These are phyloP conservation scores for Trematomus loennbergii DNA, from an alignment of 2,113 vertebrate species.

Conservation along the genomic window DNA sequence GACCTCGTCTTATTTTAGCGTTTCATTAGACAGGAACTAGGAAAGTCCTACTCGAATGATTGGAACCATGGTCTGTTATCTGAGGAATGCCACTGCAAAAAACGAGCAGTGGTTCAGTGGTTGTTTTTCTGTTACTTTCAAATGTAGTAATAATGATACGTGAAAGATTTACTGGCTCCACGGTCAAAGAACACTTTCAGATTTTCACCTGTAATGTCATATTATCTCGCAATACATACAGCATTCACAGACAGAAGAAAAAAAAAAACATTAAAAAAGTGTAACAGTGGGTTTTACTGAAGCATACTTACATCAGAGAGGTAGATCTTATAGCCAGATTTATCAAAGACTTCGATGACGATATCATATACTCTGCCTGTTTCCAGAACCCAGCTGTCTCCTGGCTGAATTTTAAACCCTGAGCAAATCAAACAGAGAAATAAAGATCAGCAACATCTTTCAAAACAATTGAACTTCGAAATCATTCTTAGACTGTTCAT, in stretches of 20 bases:
- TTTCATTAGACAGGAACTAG: background rate
- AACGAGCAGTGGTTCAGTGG: background rate
- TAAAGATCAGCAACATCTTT: background rate
- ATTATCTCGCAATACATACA: background rate
- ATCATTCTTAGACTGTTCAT: background rate
- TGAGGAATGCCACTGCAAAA: background rate
- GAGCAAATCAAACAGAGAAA: constrained; percentile 23
- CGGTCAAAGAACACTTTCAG: background rate
- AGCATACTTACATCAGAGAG: constrained; percentile 91
- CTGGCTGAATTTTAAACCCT: constrained; percentile 93
- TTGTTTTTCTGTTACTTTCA: background rate
- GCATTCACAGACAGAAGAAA: background rate
- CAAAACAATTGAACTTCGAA: background rate
- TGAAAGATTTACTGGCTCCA: background rate
- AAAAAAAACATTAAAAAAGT: too few species aligned
- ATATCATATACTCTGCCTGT: constrained; percentile 89
- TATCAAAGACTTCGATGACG: constrained; percentile 92
- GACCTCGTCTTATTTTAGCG: background rate
- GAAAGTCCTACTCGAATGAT: background rate
- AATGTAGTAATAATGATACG: background rate
- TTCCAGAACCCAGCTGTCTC: constrained; percentile 95
- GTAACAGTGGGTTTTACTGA: background rate
- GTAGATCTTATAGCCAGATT: constrained; percentile 91
- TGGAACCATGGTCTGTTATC: background rate
- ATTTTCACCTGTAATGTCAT: background rate